Percentiles rank a stretch among this genome's conserved stretches.
These are phyloP conservation scores for Bujurquina vittata DNA, from an alignment of 2,113 vertebrate genomes.

Conservation along the genomic window DNA sequence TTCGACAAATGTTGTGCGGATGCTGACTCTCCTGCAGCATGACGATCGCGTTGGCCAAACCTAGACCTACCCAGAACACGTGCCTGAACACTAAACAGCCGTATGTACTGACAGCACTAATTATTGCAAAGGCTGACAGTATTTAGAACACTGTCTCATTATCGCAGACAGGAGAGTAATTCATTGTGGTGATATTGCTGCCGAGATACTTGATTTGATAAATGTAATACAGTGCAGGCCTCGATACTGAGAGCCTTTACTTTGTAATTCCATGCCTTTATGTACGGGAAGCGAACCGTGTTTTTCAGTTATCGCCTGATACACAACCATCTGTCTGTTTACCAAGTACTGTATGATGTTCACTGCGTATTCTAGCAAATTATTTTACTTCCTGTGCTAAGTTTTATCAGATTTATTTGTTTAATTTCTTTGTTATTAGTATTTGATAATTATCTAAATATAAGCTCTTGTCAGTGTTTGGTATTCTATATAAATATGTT, in stretches of 20 bases:
- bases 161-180: constrained; percentile 19
- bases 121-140: constrained; percentile 20
- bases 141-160: neutral
- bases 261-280: constrained; percentile 29
- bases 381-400: neutral
- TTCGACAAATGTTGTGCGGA: constrained; percentile 14
- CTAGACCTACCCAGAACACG: constrained; percentile 7
- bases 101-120: constrained; percentile 13
- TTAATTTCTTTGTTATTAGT: neutral
- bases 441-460: neutral
- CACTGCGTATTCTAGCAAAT: neutral
- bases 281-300: constrained; percentile 23
- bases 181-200: neutral
- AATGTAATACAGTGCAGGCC: neutral
- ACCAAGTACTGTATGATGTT: neutral
- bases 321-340: constrained; percentile 40
- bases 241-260: neutral
- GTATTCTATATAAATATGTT: neutral
- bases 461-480: neutral
- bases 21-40: constrained; percentile 2
- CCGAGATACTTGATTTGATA: constrained; percentile 1
- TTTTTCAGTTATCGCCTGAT: constrained; percentile 6
- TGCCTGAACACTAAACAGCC: constrained; percentile 9
- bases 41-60: neutral
- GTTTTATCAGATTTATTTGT: neutral